Evolutionary conservation across 2,888 invertebrate species (phyloP), one percentile per base, ranked within the genome.

Genomic region (Operophtera brumata): DNA sequence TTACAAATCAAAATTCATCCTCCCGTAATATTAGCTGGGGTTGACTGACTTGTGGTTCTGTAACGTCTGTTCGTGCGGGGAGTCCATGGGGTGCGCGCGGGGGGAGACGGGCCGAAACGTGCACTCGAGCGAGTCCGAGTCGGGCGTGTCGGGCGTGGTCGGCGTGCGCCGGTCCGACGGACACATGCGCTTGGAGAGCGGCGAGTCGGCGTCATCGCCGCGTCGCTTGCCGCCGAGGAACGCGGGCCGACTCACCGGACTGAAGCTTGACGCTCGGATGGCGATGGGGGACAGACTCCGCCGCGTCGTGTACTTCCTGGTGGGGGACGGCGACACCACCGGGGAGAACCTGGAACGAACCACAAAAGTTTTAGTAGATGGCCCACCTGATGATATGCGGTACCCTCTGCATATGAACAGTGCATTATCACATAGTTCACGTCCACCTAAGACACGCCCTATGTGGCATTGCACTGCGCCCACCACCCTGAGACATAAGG

Each of bases 201-300:
- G 86, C 1, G 81, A 84, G 63, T 92, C 93, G 8, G 92, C 92
- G 47, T 94, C 89, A 70, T 93, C 93, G 71, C 91, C 90, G 69
- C 94, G 92, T 60, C 94, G 91, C 79, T 95, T 94, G 56, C 92
- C 91, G 6, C 85, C 79, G 28, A 90, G 77, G 61, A 86, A 80
- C 66, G 82, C 89, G 39, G 91, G 91, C 43, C 93, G 82, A 61
- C 91, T 86, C 13, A 93, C 93, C 0, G 94, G 93, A 44, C 94
- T 94, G 71, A 95, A 86, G 59, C 93, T 92, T 44, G 95, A 94
- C 11, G 96, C 95, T 49, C 96, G 91, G 84, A 96, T 92, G 9
- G 96, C 93, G 67, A 97, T 97, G 11, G 97, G 97, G 61, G 97
- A 97, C 69, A 97, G 93, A 67, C 97, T 97, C 54, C 96, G 93